Evolutionary conservation across 2,797 vertebrate species (phyloP), one percentile per base, ranked within the genome.

Genomic region (Notolepis coatsorum): DNA sequence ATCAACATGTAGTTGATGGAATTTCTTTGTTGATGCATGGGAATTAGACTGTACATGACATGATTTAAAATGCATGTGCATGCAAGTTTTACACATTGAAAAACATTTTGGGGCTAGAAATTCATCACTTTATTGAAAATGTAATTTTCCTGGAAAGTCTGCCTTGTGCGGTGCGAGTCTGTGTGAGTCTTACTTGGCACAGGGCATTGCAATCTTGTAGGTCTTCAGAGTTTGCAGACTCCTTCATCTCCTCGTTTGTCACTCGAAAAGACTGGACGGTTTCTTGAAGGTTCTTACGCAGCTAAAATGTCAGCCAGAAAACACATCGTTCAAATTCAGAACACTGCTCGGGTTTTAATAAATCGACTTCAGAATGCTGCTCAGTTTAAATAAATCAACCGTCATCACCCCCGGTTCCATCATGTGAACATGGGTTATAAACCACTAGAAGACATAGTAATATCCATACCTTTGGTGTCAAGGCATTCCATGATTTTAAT

Each of bases 171-270:
- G n/a, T n/a, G n/a, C n/a, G n/a, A n/a, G 50, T 37, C 13, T 7
- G 17, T 17, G 1, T 24, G 6, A 0, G n/a, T 52, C 77, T 86
- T 82, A 98, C 97, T 92, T 94, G 94, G 73, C 97, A 99, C 60
- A 95, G 85, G 0, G 58, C 0, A 0, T 93, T 90, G 31, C 97
- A 99, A 27, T 92, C 78, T 0, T 84, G 62, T 1, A 95, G 77
- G 0, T 95, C 93, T 45, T 77, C 77, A 39, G 77, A 81, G 66
- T 94, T 91, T 0, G 69, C 64, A 0, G 64, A 57, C 48, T 76
- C 81, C 56, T 45, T 89, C 77, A 98, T 94, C 77, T 98, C 96
- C n/a, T 96, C 95, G 0, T 97, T 98, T 1, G 95, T 96, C 31
- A 97, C 93, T 73, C 76, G 88, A 86, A 99, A 97, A 0, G 96